Evolutionary conservation across 1,140 invertebrate species (phyloP).

Genomic region (Euschistus heros): DNA sequence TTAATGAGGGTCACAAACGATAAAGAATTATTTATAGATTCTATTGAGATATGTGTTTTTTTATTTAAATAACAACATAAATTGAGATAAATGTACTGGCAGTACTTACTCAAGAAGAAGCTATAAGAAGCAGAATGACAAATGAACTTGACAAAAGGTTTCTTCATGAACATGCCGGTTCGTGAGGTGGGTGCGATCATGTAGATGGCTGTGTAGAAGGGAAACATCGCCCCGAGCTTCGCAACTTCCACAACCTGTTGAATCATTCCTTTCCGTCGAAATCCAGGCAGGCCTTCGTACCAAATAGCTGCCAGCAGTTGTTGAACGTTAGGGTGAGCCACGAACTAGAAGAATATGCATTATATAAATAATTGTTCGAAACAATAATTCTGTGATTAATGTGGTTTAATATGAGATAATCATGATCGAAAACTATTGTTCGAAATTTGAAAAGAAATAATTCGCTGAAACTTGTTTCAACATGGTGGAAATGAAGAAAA

Average conservation of each 20-base stretch:
- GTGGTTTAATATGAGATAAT: too few species aligned
- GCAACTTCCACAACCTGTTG: constrained; percentile 67
- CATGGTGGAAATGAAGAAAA: too few species aligned
- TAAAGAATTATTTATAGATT: too few species aligned
- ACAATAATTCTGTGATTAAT: too few species aligned
- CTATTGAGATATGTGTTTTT: too few species aligned
- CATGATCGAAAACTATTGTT: too few species aligned
- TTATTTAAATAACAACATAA: background rate
- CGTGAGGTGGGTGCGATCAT: constrained; percentile 72
- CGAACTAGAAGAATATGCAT: constrained; percentile 53
- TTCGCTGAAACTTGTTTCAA: too few species aligned
- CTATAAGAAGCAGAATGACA: constrained; percentile 82
- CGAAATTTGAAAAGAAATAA: too few species aligned
- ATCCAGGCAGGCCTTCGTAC: constrained; percentile 84
- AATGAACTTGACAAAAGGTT: constrained; percentile 91
- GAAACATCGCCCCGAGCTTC: constrained; percentile 72
- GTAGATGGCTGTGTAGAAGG: constrained; percentile 72
- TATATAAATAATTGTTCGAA: too few species aligned
- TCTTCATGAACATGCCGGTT: constrained; percentile 73
- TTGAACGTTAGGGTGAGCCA: constrained; percentile 86
- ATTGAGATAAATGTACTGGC: too few species aligned
- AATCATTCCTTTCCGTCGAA: constrained; percentile 63
- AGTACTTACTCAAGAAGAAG: constrained; percentile 68
- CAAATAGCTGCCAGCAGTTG: constrained; percentile 81
- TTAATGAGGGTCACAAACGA: too few species aligned